Evolutionary conservation across 2,888 invertebrate species (phyloP), one percentile per base, ranked within the genome.

Genomic region (Hypomecis atomaria): DNA sequence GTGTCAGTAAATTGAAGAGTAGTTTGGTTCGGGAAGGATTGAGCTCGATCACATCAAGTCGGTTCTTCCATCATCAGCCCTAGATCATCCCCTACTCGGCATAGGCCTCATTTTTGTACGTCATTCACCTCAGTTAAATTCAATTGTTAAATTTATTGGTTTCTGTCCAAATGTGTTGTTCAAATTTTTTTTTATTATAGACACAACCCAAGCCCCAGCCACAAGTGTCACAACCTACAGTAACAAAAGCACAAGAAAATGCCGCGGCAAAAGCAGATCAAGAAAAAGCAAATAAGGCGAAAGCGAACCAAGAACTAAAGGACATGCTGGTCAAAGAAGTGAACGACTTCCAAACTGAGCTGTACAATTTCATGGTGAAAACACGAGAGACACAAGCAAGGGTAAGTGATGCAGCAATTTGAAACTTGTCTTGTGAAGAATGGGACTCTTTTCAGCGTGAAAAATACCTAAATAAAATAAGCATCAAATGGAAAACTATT

Each of bases 281-380:
- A 65, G 89, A 90, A 57, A 81, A 77, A 45, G 75, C 84, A 0
- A 88, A 83, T 60, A 84, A 84, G 56, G 76, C 81, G 13, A 90
- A 88, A 70, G 84, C 82, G 0, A 83, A 89, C 10, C 83, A 87
- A 62, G 90, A 92, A 70, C 83, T 95, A n/a, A 94, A 92, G 52
- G 92, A 94, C 70, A 94, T 95, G 89, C 93, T 96, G 0, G 81
- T 93, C 13, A 94, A 95, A 66, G 95, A 96, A 85, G 94, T 95
- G 1, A 89, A 93, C 43, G 92, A 93, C 40, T 95, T 97, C 76
- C 95, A 95, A 76, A 86, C 89, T 69, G 96, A 96, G 75, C 76
- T 96, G 33, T 93, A 93, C 66, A 94, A 94, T 65, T 88, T 96
- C 69, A 89, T 94, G 70, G 83, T 90, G 10, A 94, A 94, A 63